phyloP scores from a whole-genome alignment of 1,140 invertebrate genomes.

The Argopecten irradians region DNA sequence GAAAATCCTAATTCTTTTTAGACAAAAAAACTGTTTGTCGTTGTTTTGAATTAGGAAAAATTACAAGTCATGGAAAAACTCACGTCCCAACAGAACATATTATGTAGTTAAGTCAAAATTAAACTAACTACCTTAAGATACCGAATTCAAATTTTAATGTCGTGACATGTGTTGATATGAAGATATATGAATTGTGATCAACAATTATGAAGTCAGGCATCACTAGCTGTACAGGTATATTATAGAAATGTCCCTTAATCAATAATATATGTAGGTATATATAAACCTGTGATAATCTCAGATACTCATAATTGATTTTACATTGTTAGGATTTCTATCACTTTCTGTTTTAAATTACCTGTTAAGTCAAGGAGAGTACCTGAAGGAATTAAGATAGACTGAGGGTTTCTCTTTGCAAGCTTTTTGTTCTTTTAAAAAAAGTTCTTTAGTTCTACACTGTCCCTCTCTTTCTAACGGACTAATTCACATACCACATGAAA shows the following conservation, averaged over 20 bases:
- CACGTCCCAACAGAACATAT: too few species aligned
- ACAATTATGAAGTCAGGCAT: background rate
- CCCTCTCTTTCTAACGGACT: background rate
- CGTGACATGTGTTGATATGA: too few species aligned
- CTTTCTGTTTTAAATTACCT: too few species aligned
- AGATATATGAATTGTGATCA: background rate
- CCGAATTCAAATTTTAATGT: too few species aligned
- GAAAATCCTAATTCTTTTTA: constrained; percentile 18
- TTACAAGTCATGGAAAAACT: too few species aligned
- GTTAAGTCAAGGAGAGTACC: background rate
- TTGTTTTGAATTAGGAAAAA: too few species aligned
- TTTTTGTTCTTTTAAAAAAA: too few species aligned
- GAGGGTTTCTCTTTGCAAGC: background rate
- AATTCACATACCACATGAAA: too few species aligned
- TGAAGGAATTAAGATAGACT: background rate
- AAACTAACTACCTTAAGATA: too few species aligned
- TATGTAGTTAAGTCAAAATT: too few species aligned
- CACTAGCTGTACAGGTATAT: background rate
- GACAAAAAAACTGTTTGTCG: background rate
- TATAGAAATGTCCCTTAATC: background rate
- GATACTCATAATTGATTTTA: background rate
- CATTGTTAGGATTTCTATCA: too few species aligned
- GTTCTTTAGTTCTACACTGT: background rate
- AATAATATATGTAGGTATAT: background rate
- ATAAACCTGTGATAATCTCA: background rate